Conservation (phyloP, 2,888 invertebrate genomes). For the Pyrocoelia pectoralis region DNA sequence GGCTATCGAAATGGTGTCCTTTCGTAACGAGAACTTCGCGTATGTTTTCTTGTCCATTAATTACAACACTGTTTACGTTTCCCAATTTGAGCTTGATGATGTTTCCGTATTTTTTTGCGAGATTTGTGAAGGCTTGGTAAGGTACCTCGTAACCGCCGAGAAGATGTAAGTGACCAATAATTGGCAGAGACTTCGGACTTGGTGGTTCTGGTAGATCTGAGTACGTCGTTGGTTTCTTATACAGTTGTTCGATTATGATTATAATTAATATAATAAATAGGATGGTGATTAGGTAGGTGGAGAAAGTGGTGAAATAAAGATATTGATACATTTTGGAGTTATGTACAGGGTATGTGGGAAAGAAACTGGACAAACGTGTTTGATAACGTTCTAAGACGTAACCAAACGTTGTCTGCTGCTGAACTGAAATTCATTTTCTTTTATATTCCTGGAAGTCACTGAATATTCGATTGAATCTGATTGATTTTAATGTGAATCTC, state of each 20-base stretch:
- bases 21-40: constrained; percentile 66
- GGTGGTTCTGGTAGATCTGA: constrained; percentile 58
- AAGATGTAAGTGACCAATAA: constrained; percentile 66
- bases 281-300: constrained; percentile 33
- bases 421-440: constrained; percentile 17
- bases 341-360: constrained; percentile 14
- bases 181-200: constrained; percentile 64
- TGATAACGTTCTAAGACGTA: constrained; percentile 27
- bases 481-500: constrained; percentile 32
- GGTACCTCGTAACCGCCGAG: constrained; percentile 67
- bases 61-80: constrained; percentile 64
- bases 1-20: constrained; percentile 69
- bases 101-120: constrained; percentile 64
- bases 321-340: constrained; percentile 23
- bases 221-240: not conserved
- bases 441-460: constrained; percentile 20
- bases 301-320: constrained; percentile 35
- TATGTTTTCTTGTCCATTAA: constrained; percentile 67
- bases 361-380: constrained; percentile 24
- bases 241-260: constrained; percentile 16
- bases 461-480: constrained; percentile 34
- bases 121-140: constrained; percentile 65
- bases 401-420: constrained; percentile 32
- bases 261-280: constrained; percentile 23
- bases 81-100: constrained; percentile 66